Percentiles rank a stretch among this genome's conserved stretches.
phyloP scores from a whole-genome alignment of 2,888 invertebrate genomes.

The Athrips mouffetella region DNA sequence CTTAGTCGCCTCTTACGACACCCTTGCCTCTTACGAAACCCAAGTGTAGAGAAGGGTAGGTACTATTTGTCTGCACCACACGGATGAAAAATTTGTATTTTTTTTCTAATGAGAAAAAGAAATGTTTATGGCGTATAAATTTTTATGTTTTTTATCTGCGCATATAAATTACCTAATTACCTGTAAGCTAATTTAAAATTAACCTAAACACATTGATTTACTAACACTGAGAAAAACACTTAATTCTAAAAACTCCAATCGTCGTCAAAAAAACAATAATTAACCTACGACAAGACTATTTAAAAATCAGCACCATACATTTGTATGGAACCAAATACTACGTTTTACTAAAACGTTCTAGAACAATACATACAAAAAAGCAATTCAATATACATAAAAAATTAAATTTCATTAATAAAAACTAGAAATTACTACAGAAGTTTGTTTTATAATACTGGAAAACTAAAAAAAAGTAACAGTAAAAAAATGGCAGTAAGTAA shows the following conservation, averaged over 20 bases:
- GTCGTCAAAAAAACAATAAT: conserved; percentile 44
- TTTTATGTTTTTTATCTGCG: too few relatives aligned
- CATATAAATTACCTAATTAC: background rate
- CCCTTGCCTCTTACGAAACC: too few relatives aligned
- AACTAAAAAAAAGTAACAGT: conserved; percentile 28
- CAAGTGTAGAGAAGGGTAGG: too few relatives aligned
- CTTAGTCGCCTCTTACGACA: too few relatives aligned
- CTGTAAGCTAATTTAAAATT: background rate
- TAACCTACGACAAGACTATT: conserved; percentile 14
- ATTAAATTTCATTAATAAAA: conserved; percentile 37
- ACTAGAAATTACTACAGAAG: conserved; percentile 22
- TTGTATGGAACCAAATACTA: background rate
- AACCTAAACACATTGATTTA: conserved; percentile 20
- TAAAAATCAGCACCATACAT: background rate
- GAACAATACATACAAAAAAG: background rate
- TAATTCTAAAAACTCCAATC: conserved; percentile 37
- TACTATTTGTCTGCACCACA: too few relatives aligned
- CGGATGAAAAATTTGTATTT: too few relatives aligned
- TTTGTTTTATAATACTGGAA: conserved; percentile 39
- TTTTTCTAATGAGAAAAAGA: too few relatives aligned
- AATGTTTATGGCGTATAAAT: too few relatives aligned
- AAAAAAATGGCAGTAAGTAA: conserved; percentile 43
- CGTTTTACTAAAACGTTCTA: background rate
- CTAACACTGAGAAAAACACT: conserved; percentile 23
- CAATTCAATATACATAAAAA: conserved; percentile 10